A percentile compares a stretch with the other conserved stretches of the same genome.
Evolutionary conservation across 2,888 invertebrate genomes (phyloP).

Genomic region (Eupithecia vulgata): DNA sequence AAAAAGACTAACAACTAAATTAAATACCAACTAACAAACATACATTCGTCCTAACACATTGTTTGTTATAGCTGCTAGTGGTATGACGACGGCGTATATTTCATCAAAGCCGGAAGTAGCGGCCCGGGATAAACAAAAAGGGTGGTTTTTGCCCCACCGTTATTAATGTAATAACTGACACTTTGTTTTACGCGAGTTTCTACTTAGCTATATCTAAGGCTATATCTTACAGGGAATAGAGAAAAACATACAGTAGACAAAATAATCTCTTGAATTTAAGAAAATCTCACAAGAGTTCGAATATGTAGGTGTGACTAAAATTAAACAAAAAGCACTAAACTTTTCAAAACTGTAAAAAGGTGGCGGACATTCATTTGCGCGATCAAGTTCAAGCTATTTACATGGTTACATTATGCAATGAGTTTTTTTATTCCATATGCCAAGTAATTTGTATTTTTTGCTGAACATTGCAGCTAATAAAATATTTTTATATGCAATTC

Average conservation of each 20-base stretch:
- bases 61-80: constrained; percentile 8
- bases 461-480: too few relatives aligned
- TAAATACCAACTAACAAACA: constrained; percentile 9
- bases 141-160: constrained; percentile 65
- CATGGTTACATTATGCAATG: too few relatives aligned
- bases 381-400: too few relatives aligned
- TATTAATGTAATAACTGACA: constrained; percentile 83
- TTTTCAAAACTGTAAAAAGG: not conserved
- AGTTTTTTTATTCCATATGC: too few relatives aligned
- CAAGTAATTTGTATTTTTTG: too few relatives aligned
- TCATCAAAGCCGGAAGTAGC: constrained; percentile 63
- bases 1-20: not conserved
- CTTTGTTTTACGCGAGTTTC: constrained; percentile 80
- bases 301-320: not conserved
- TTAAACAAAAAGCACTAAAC: not conserved
- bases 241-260: constrained; percentile 15
- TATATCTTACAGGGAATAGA: constrained; percentile 22
- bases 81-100: constrained; percentile 44
- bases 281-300: not conserved
- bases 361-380: too few relatives aligned
- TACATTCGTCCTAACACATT: constrained; percentile 9
- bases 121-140: constrained; percentile 75
- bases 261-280: not conserved
- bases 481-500: not conserved
- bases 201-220: constrained; percentile 68